Base-by-base conservation (phyloP, 2,113 vertebrate genomes). In the Tiliqua scincoides region DNA sequence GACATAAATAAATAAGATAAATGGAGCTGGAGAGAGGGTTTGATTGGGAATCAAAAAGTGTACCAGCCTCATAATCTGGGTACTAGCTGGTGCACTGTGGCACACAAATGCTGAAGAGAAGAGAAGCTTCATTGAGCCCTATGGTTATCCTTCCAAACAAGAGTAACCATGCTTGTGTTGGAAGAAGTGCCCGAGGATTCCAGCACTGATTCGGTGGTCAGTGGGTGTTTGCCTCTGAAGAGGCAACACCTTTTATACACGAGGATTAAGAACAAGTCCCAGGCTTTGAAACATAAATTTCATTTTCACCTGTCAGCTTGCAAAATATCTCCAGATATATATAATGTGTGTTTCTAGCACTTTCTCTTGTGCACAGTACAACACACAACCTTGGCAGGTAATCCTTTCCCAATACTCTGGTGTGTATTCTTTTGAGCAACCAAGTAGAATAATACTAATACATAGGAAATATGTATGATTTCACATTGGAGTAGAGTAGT, bases 401-500 rank as follows among this genome's bases (percentile, higher is more conserved):
- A 40, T 8, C 35, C 30, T 30, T 73, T 43, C 14, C 30, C 6
- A 20, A 62, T 14, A 43, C 15, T 84, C 59, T 84, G 37, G 35
- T 74, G 20, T 3, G 48, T 27, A 17, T 17, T 57, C 43, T 70
- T 30, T 30, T 61, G 70, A 61, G 35, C 61, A 72, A 65, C 52
- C 72, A 74, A n/a, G 4, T 48, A 74, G 12, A 48, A 74, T 52
- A 74, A 40, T 25, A 27, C 35, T 7, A 59, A 10, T 21, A 48
- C 65, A 35, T 35, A 59, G 1, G 65, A 92, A 91, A 82, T 90
- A 90, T 81, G 35, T 89, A 70, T 88, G 86, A 89, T 88, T 91
- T 59, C 88, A 86, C 77, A 85, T 72, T 48, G 43, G 43, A 30
- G 15, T 85, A 85, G 30, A 76, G 43, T 57, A 90, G 12, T 65